Evolutionary conservation across 2,888 invertebrate species (phyloP), one percentile per base, ranked within the genome.

Genomic region (Ophonus ardosiacus): DNA sequence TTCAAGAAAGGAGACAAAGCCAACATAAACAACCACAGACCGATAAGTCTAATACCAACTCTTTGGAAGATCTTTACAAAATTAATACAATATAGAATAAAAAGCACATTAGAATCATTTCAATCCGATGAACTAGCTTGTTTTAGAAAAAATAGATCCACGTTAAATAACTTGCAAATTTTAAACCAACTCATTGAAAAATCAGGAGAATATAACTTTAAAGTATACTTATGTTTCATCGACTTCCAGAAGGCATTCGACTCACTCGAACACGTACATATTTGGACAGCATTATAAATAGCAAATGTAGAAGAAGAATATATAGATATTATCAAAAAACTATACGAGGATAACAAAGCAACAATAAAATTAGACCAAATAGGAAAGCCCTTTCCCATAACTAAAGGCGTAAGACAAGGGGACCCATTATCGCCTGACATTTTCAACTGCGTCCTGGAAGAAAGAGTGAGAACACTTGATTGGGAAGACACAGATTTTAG

Each of bases 171-270:
- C n/a, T n/a, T n/a, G n/a, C n/a, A n/a, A n/a, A n/a, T n/a, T n/a
- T n/a, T n/a, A n/a, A n/a, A n/a, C n/a, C n/a, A n/a, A n/a, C n/a
- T n/a, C n/a, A n/a, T n/a, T n/a, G n/a, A n/a, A n/a, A n/a, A n/a
- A n/a, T n/a, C n/a, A n/a, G n/a, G n/a, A n/a, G 8, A 56, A 15
- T 2, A 78, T 57, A 10, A 59, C 1, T 10, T 57, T 57, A 57
- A 57, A 24, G 6, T 57, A 0, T 78, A 21, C 24, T 2, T 74
- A 3, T 40, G 43, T 10, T 74, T 74, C 15, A 40, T 74, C 15
- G 74, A 74, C 18, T 74, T 74, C 18, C n/a, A 74, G 0, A 74
- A 17, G 43, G 74, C 74, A 43, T 74, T 74, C 10, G 43, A 74
- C 43, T 74, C 74, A 0, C 15, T 74, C 1, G 43, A 43, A 40